Evolutionary conservation across 2,113 vertebrate species (phyloP).

Genomic region (Dromaius novaehollandiae): DNA sequence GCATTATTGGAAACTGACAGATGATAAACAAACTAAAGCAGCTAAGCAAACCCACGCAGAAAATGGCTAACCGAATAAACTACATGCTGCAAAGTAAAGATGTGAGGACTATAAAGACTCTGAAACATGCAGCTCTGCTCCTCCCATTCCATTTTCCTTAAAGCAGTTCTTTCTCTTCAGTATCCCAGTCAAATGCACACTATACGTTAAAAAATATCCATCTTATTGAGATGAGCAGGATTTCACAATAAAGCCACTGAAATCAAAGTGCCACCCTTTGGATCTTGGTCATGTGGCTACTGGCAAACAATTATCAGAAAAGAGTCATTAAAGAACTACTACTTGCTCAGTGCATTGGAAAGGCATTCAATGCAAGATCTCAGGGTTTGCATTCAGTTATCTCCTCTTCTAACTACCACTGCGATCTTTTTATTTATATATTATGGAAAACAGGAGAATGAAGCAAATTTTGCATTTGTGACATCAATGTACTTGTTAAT

Average conservation of each 20-base stretch:
- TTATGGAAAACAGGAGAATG: not conserved
- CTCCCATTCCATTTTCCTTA: not conserved
- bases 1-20: not conserved
- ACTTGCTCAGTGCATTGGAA: not conserved
- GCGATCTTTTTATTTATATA: not conserved
- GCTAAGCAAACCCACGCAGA: conserved; percentile 42
- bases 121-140: not conserved
- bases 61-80: conserved; percentile 23
- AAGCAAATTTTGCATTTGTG: not conserved
- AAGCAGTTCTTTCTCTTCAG: conserved; percentile 25
- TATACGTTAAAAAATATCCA: not conserved
- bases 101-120: conserved; percentile 32
- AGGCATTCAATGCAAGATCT: not conserved
- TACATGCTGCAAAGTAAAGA: conserved; percentile 7
- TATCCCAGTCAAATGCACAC: not conserved
- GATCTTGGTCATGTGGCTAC: not conserved
- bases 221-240: not conserved
- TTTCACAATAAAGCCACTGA: not conserved
- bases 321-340: not conserved
- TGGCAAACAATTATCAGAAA: not conserved
- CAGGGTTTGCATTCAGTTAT: not conserved
- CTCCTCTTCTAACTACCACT: not conserved
- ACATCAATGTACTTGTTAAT: not conserved
- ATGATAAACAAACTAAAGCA: conserved; percentile 36
- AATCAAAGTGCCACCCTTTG: not conserved